Percentiles rank a stretch among this genome's conserved stretches.
These are phyloP conservation scores for Prunella strophiata DNA, from an alignment of 2,797 vertebrate genomes.

Conservation along the genomic window DNA sequence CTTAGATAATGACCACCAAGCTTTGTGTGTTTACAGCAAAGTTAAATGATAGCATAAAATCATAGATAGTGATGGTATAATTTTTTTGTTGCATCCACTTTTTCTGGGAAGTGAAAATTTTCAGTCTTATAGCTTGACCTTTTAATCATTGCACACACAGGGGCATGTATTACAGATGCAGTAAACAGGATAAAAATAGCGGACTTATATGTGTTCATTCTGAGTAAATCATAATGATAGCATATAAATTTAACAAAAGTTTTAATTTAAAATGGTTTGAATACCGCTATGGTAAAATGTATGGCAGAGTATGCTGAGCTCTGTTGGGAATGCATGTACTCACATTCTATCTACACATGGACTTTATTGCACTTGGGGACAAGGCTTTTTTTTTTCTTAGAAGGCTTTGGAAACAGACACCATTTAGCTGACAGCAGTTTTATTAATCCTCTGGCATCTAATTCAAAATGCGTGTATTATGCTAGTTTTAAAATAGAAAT, in stretches of 20 bases:
- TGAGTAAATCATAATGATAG: not conserved
- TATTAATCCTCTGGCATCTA: not conserved
- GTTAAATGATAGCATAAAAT: not conserved
- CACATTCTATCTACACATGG: not conserved
- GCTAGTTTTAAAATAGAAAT: not conserved
- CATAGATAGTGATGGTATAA: not conserved
- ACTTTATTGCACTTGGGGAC: not conserved
- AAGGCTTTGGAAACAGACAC: not conserved
- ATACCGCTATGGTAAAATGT: not conserved
- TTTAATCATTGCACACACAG: not conserved
- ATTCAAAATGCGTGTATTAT: not conserved
- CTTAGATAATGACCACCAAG: not conserved
- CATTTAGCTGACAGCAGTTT: not conserved
- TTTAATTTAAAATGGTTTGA: constrained; percentile 27
- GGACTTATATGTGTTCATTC: not conserved
- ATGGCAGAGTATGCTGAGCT: not conserved
- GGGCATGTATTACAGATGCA: not conserved
- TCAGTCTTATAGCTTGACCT: not conserved
- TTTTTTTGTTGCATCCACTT: not conserved
- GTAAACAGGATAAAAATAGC: constrained; percentile 21
- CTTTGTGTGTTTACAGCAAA: not conserved
- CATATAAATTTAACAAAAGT: not conserved
- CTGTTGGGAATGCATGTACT: not conserved
- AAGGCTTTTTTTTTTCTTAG: not conserved
- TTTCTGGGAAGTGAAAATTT: not conserved